Evolutionary conservation across 2,113 vertebrate genomes (phyloP).

Genomic region (Colossoma macropomum): DNA sequence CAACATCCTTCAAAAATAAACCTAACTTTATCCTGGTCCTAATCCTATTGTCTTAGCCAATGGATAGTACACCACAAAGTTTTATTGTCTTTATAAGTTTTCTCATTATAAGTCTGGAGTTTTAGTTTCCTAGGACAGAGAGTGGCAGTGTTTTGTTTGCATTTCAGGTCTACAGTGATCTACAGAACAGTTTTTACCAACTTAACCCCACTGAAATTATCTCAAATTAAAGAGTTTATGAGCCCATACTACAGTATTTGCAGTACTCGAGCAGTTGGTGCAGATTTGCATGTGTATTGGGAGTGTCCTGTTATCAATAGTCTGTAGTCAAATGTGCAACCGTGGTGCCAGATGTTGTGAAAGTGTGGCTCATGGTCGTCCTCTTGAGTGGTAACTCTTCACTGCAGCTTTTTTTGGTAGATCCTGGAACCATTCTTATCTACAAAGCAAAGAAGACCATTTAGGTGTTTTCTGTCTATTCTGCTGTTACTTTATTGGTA

Average conservation of each 20-base stretch:
- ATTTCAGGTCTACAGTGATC: background rate
- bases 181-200: too few relatives aligned
- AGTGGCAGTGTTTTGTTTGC: background rate
- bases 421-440: background rate
- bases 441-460: too few relatives aligned
- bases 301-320: background rate
- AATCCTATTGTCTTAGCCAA: background rate
- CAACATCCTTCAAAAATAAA: background rate
- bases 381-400: background rate
- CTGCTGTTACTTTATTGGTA: too few relatives aligned
- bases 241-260: background rate
- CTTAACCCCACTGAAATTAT: background rate
- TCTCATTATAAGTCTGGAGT: background rate
- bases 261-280: background rate
- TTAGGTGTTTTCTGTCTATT: background rate
- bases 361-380: background rate
- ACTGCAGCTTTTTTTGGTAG: too few relatives aligned
- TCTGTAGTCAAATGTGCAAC: slow-evolving; percentile 1
- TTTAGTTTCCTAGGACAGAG: background rate
- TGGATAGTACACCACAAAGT: background rate
- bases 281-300: background rate
- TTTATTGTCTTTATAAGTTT: background rate
- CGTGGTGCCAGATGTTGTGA: background rate
- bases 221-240: background rate
- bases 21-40: background rate